A percentile compares a stretch with the other conserved stretches of the same genome.
Evolutionary conservation across 1,140 invertebrate genomes (phyloP).

Genomic region (Ganaspis sp.): DNA sequence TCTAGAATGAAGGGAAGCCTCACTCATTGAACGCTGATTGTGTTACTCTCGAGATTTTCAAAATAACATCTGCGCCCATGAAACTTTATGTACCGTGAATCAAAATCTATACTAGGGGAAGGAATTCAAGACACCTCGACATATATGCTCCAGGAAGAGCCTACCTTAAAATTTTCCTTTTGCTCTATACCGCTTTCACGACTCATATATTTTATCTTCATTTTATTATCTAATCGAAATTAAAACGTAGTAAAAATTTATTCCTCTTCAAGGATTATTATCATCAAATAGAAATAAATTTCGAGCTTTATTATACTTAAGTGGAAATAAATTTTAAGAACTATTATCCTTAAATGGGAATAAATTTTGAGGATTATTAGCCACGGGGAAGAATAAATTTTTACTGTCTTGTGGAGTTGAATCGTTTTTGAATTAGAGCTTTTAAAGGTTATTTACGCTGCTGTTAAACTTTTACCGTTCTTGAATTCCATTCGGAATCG

Average conservation of each 20-base stretch:
- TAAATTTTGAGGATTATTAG: no score
- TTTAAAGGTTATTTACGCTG: no score
- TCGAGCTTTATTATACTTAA: no score
- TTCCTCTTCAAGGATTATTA: no score
- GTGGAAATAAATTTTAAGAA: no score
- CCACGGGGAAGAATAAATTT: no score
- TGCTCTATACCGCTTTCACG: background rate
- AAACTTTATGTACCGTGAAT: conserved; percentile 28
- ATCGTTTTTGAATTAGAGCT: no score
- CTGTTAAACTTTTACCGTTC: no score
- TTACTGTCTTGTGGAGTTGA: no score
- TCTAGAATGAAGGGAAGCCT: conserved; percentile 14
- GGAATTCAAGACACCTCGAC: background rate
- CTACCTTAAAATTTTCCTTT: conserved; percentile 2
- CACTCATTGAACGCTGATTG: conserved; percentile 6
- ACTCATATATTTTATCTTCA: background rate
- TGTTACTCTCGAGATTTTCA: background rate
- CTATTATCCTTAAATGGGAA: no score
- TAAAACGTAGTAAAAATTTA: background rate
- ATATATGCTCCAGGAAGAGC: background rate
- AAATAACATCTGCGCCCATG: conserved; percentile 20
- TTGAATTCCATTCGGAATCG: no score
- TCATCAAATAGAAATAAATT: no score
- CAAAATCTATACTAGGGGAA: background rate
- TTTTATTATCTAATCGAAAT: background rate